These are phyloP conservation scores for Drosophila grimshawi DNA, from an alignment of 1,140 invertebrate species.

Conservation along the genomic window DNA sequence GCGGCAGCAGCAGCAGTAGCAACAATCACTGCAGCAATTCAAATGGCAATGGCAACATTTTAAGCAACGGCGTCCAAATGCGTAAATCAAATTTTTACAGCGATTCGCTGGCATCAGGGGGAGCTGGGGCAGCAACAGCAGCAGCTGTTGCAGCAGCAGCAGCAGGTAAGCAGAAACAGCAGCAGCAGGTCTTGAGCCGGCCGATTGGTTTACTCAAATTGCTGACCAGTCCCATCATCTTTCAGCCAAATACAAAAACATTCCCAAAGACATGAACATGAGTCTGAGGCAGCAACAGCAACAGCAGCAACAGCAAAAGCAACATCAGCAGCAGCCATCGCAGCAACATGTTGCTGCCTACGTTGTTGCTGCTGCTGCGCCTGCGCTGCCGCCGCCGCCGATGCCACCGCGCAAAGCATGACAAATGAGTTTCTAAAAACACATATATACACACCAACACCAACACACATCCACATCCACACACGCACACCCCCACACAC, in stretches of 20 bases:
- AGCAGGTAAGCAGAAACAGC: constrained; percentile 69
- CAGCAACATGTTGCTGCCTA: constrained; percentile 22
- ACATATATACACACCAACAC: constrained; percentile 14
- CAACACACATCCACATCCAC: background rate
- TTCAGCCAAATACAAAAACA: constrained; percentile 85
- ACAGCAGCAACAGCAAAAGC: background rate
- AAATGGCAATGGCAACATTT: constrained; percentile 34
- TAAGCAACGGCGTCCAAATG: constrained; percentile 47
- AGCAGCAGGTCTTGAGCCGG: constrained; percentile 71
- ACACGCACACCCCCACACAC: background rate
- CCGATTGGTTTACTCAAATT: constrained; percentile 78
- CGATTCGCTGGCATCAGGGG: constrained; percentile 48
- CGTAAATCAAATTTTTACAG: constrained; percentile 70
- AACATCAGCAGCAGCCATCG: background rate
- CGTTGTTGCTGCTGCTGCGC: constrained; percentile 32
- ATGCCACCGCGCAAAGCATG: constrained; percentile 84
- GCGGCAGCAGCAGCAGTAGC: constrained; percentile 2
- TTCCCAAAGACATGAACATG: constrained; percentile 84
- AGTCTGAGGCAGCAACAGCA: constrained; percentile 53
- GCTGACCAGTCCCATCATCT: constrained; percentile 82
- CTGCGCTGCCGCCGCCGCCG: constrained; percentile 70
- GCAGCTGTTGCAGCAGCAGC: constrained; percentile 45
- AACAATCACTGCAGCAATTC: constrained; percentile 6
- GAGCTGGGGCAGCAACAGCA: constrained; percentile 25
- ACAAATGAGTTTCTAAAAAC: constrained; percentile 84